Base-by-base conservation (phyloP, 1,140 invertebrate species). In the Gryllus bimaculatus region DNA sequence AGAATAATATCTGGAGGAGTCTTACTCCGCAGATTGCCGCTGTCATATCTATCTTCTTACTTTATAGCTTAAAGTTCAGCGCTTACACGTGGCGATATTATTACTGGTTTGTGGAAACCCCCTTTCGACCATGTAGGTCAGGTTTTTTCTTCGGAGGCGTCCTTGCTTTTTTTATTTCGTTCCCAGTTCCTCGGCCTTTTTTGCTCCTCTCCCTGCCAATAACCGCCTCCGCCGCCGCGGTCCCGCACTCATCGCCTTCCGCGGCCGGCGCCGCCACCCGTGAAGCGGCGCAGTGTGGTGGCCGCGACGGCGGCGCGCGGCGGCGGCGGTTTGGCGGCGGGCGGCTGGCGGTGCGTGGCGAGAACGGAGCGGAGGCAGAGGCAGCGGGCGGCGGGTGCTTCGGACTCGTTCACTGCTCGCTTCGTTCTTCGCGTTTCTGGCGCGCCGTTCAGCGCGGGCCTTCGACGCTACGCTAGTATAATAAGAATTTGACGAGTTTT, bases 51-150 rank as follows among this genome's bases (percentile, higher is more conserved):
- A 66, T 66, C 54, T 66, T 66, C 54, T 66, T 66, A 66, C 54
- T 66, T 66, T 66, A 66, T 66, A 66, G 54, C 54, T 66, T 66
- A 66, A 66, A 66, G 54, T 66, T 66, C 54, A 66, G 54, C 54
- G 54, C 54, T 66, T 66, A 66, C 54, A 66, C 54, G 54, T n/a
- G 54, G 2, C 54, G 54, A 66, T 66, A 66, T 66, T 66, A 66
- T 66, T 66, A 66, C 54, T 66, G 54, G 54, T 66, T 66, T 1
- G 2, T 1, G 7, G 54, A 66, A 66, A 66, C 2, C 54, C 54
- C 2, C 54, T 66, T 66, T 66, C 54, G 54, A 66, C 54, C 54
- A 66, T 66, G 54, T 66, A 66, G 54, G 54, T 66, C 54, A 66
- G 54, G 54, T 66, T 66, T 66, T 66, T 66, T 66, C 54, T 66